Percentiles rank a stretch among this genome's conserved stretches.
Conservation (phyloP, 2,888 invertebrate genomes). For the Heliconius sara region DNA sequence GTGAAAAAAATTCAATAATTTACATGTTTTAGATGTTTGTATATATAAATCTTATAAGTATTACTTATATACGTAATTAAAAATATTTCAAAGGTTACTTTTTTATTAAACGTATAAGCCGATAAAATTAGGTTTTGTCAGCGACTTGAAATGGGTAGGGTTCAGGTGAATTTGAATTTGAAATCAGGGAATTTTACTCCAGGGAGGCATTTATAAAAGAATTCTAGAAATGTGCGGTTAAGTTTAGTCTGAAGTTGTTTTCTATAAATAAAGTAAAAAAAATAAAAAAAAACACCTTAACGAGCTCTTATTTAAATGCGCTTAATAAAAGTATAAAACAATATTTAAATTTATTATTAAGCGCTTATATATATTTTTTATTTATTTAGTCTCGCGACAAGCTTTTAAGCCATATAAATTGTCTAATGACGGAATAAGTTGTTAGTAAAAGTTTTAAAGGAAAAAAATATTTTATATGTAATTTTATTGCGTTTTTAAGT, state of each 20-base stretch:
- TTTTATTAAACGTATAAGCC: constrained; percentile 12
- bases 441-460: too few relatives aligned
- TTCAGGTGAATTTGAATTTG: constrained; percentile 15
- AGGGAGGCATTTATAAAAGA: constrained; percentile 12
- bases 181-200: constrained; percentile 20
- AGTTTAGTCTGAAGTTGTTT: neutral
- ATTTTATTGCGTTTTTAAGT: too few relatives aligned
- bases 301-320: too few relatives aligned
- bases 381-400: too few relatives aligned
- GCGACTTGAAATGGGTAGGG: constrained; percentile 17
- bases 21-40: neutral
- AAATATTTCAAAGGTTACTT: neutral
- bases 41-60: neutral
- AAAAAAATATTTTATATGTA: too few relatives aligned
- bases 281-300: too few relatives aligned
- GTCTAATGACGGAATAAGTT: too few relatives aligned
- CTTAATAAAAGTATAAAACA: too few relatives aligned
- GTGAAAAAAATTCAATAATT: too few relatives aligned
- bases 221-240: constrained; percentile 5
- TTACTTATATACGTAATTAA: neutral
- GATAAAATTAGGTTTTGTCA: constrained; percentile 14
- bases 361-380: too few relatives aligned
- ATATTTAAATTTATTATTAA: too few relatives aligned
- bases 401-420: too few relatives aligned
- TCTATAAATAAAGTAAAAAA: neutral